phyloP scores from a whole-genome alignment of 1,140 invertebrate species.

The Melitaea cinxia region DNA sequence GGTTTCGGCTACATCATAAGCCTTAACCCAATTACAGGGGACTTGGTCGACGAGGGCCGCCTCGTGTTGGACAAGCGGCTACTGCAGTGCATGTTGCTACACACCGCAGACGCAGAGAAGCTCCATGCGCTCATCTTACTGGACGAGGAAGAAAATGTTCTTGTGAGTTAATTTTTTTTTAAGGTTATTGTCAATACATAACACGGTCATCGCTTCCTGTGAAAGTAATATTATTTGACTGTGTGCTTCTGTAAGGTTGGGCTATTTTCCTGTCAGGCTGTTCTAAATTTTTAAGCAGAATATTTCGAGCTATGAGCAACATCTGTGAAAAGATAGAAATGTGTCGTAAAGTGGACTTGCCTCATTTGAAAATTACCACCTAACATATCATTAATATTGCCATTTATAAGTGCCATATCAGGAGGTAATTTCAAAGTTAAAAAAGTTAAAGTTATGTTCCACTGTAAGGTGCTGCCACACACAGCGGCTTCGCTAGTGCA shows the following conservation, averaged over 20 bases:
- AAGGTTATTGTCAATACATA: background rate
- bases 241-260: too few relatives aligned
- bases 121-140: conserved; percentile 90
- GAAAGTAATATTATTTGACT: too few relatives aligned
- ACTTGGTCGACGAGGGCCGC: conserved; percentile 82
- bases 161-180: conserved; percentile 55
- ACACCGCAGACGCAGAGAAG: conserved; percentile 86
- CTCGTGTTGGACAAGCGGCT: conserved; percentile 86
- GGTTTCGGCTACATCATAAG: conserved; percentile 89
- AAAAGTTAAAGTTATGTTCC: too few relatives aligned
- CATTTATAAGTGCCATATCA: too few relatives aligned
- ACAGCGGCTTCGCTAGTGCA: conserved; percentile 76
- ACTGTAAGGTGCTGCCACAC: conserved; percentile 64
- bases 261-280: too few relatives aligned
- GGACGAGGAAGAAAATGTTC: conserved; percentile 86
- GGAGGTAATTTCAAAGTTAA: too few relatives aligned
- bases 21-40: conserved; percentile 94
- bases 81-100: conserved; percentile 88
- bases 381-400: too few relatives aligned
- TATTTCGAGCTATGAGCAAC: too few relatives aligned
- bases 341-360: too few relatives aligned
- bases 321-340: too few relatives aligned
- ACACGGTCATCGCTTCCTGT: background rate
- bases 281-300: too few relatives aligned
- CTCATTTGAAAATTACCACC: too few relatives aligned